phyloP scores from a whole-genome alignment of 2,797 vertebrate genomes.

The Brotogeris chrysoptera region DNA sequence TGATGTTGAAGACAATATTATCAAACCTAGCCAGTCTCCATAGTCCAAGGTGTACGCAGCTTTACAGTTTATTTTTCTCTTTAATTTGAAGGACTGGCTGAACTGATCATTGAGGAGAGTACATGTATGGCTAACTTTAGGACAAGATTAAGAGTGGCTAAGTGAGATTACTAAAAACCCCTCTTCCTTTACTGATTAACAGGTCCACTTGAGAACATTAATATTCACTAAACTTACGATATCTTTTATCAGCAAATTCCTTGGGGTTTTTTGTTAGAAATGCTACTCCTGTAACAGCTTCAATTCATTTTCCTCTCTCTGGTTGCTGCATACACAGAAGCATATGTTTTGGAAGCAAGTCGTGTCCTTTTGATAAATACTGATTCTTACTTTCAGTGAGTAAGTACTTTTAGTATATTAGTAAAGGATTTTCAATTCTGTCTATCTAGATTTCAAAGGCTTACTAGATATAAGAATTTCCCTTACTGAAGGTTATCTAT shows the following conservation, averaged over 20 bases:
- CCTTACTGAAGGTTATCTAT: background rate
- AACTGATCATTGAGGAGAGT: background rate
- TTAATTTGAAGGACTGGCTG: background rate
- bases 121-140: background rate
- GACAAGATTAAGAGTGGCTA: background rate
- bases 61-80: background rate
- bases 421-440: background rate
- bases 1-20: background rate
- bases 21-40: background rate
- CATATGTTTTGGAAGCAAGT: background rate
- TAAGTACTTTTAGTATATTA: background rate
- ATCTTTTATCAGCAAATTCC: background rate
- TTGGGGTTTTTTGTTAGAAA: background rate
- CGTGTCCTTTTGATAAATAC: background rate
- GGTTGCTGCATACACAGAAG: background rate
- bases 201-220: background rate
- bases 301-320: background rate
- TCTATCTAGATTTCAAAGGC: background rate
- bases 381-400: background rate
- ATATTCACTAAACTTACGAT: background rate
- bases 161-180: background rate
- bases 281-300: background rate
- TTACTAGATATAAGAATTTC: background rate
- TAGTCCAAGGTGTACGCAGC: background rate
- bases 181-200: background rate